phyloP scores from a whole-genome alignment of 2,888 invertebrate genomes.

The Deladenus siricidicola region DNA sequence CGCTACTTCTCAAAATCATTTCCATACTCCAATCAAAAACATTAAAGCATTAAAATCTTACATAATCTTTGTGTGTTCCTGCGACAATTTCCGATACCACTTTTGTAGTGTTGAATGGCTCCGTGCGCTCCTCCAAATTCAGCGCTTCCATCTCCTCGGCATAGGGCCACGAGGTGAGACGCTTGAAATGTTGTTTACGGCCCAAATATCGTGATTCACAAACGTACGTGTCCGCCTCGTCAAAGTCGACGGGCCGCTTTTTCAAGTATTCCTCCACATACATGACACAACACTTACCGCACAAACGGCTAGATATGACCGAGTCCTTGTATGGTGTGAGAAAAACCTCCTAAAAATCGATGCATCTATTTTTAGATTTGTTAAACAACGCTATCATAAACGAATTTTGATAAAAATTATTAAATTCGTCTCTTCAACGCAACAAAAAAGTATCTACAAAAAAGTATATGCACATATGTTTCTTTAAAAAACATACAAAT shows the following conservation, averaged over 20 bases:
- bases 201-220: conserved; percentile 90
- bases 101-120: conserved; percentile 59
- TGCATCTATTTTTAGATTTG: background rate
- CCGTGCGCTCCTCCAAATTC: conserved; percentile 65
- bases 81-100: conserved; percentile 16
- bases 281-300: conserved; percentile 84
- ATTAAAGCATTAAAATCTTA: background rate
- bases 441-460: too few relatives aligned
- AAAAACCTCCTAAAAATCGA: conserved; percentile 65
- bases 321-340: conserved; percentile 81
- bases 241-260: conserved; percentile 60
- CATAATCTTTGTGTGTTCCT: background rate
- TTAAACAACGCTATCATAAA: background rate
- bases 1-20: too few relatives aligned
- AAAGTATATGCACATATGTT: too few relatives aligned
- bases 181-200: conserved; percentile 54
- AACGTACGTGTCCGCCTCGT: conserved; percentile 87
- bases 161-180: conserved; percentile 42
- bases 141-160: conserved; percentile 57
- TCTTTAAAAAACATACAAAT: too few relatives aligned
- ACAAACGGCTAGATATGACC: conserved; percentile 73
- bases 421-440: too few relatives aligned
- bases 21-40: too few relatives aligned
- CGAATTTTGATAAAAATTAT: too few relatives aligned
- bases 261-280: conserved; percentile 89